Conservation (phyloP, 2,797 vertebrate genomes). For the Silurus aristotelis region DNA sequence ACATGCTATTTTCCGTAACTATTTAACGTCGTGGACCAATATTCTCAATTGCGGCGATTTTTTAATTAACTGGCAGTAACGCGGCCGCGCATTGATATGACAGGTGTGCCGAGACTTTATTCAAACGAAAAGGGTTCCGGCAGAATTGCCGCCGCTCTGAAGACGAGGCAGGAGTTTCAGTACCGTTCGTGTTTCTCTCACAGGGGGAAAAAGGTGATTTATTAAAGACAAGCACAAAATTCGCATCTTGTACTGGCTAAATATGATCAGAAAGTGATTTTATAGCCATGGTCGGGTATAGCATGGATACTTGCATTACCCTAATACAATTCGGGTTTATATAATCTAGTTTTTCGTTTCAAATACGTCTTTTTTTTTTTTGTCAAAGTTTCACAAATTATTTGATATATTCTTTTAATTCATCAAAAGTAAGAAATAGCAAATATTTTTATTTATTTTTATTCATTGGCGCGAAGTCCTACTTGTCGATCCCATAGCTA, state of each 20-base stretch:
- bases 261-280: not conserved
- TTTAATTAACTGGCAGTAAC: constrained; percentile 31
- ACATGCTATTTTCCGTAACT: not conserved
- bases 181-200: constrained; percentile 6
- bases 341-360: not conserved
- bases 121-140: constrained; percentile 61
- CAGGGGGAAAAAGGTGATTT: constrained; percentile 13
- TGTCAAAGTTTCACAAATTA: not conserved
- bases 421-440: too few species aligned
- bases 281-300: not conserved
- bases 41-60: not conserved
- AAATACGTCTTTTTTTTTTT: not conserved
- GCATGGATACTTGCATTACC: not conserved
- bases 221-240: not conserved
- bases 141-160: not conserved
- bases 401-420: too few species aligned
- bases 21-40: constrained; percentile 29
- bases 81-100: constrained; percentile 39
- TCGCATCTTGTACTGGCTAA: not conserved
- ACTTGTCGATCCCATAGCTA: not conserved
- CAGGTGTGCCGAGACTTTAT: constrained; percentile 69
- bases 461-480: not conserved
- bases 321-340: not conserved
- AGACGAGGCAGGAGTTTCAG: not conserved
- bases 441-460: not conserved